These are phyloP conservation scores for Callithrix jacchus DNA, from an alignment of 2,113 vertebrate species.

Conservation along the genomic window DNA sequence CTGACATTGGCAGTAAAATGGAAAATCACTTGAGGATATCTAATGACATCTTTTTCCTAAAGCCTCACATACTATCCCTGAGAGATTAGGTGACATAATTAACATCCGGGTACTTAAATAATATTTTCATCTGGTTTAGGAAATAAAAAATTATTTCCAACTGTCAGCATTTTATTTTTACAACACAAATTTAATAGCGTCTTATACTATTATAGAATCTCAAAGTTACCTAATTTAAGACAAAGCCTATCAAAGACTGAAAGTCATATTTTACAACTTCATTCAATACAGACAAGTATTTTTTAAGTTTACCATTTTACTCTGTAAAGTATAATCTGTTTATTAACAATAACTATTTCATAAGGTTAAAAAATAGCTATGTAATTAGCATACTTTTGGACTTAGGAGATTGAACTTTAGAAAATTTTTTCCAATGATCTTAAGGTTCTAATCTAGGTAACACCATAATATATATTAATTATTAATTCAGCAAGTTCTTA, in stretches of 20 bases:
- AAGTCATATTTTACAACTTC: slow-evolving; percentile 21
- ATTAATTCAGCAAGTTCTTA: background rate
- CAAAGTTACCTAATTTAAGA: slow-evolving; percentile 30
- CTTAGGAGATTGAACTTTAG: background rate
- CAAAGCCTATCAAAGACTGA: background rate
- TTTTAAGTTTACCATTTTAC: slow-evolving; percentile 9
- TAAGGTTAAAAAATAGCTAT: slow-evolving; percentile 29
- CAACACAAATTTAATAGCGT: background rate
- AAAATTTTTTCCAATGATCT: slow-evolving; percentile 41
- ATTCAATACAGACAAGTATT: background rate
- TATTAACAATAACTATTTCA: slow-evolving; percentile 18
- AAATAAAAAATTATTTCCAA: background rate
- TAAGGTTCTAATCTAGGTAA: background rate
- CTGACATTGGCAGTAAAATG: background rate
- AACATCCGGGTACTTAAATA: background rate
- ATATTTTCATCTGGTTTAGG: background rate
- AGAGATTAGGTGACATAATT: background rate
- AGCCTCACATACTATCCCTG: background rate
- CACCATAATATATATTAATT: background rate
- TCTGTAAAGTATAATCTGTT: background rate
- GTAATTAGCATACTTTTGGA: slow-evolving; percentile 11
- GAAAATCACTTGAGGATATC: background rate
- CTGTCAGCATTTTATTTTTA: slow-evolving; percentile 5
- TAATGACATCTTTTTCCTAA: background rate
- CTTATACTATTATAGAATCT: background rate